These are phyloP conservation scores for Engraulis encrasicolus DNA, from an alignment of 2,113 vertebrate genomes.

Conservation along the genomic window DNA sequence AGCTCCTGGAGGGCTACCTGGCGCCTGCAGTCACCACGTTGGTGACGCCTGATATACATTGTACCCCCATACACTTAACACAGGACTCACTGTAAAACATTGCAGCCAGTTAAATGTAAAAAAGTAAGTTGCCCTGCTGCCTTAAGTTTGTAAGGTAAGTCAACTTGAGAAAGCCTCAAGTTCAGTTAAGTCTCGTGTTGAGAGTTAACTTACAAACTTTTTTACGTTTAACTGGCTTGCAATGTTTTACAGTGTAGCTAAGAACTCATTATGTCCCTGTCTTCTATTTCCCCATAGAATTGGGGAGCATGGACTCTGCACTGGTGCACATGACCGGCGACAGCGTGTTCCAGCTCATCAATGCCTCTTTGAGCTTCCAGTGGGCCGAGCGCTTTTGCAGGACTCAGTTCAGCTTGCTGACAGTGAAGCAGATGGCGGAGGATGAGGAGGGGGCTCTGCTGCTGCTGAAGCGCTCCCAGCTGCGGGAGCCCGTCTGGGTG, in stretches of 20 bases:
- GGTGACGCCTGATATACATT: no score
- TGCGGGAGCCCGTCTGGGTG: conserved; percentile 75
- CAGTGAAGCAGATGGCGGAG: conserved; percentile 46
- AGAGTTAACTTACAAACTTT: no score
- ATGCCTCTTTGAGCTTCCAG: conserved; percentile 73
- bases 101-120: no score
- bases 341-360: conserved; percentile 74
- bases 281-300: conserved; percentile 27
- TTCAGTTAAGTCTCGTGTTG: no score
- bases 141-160: no score
- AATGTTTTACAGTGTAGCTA: no score
- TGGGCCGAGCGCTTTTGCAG: conserved; percentile 78
- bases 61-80: no score
- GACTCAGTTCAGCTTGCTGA: conserved; percentile 75
- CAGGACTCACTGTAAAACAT: no score
- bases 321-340: conserved; percentile 63
- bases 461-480: conserved; percentile 60
- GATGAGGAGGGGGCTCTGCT: conserved; percentile 41
- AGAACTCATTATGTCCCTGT: background rate
- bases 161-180: no score
- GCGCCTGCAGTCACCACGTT: no score
- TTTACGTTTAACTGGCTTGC: background rate
- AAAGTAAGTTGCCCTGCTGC: no score
- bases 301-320: conserved; percentile 46
- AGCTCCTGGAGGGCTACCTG: no score